Evolutionary conservation across 2,113 vertebrate genomes (phyloP), one percentile per base, ranked within the genome.

Genomic region (Phalacrocorax pelagicus): DNA sequence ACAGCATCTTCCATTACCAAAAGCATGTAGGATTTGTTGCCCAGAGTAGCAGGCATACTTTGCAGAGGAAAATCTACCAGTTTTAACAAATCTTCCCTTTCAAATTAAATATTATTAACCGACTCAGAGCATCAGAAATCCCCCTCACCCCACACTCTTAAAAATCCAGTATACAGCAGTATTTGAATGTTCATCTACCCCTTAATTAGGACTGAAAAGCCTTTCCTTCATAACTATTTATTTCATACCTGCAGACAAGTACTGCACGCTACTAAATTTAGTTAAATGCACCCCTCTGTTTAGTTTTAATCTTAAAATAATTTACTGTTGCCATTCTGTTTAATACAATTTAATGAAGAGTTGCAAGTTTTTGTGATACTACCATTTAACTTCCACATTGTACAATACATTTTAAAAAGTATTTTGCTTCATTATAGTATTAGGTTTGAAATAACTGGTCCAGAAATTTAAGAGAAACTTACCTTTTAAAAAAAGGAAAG

Each of bases 21-120:
- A 95, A 96, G 47, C 74, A 44, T 73, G 47, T 65, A 88, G 80
- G 84, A 94, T 98, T 97, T 97, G 62, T 96, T 96, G 70, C 94
- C 92, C 82, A 89, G 91, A 97, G 78, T 89, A 80, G 80, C 30
- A 96, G 84, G 77, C n/a, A 71, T 63, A 55, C 15, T 86, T 94
- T 83, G 67, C 70, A 92, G 73, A 83, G 70, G 72, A 94, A 94
- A 94, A 59, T 55, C 27, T 88, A 51, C 20, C 19, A 77, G 34
- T 87, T 95, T 90, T 81, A 93, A 90, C 40, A 89, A 52, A 75
- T 46, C 36, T 86, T 75, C 46, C 9, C 36, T 70, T 81, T 88
- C 5, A 93, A 81, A 80, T 88, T 80, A 94, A 71, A 52, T 78
- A 36, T 55, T 92, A 77, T 81, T 90, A 77, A 59, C n/a, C 51